Evolutionary conservation across 2,888 invertebrate genomes (phyloP).

Genomic region (Agonopterix alstromeriana): DNA sequence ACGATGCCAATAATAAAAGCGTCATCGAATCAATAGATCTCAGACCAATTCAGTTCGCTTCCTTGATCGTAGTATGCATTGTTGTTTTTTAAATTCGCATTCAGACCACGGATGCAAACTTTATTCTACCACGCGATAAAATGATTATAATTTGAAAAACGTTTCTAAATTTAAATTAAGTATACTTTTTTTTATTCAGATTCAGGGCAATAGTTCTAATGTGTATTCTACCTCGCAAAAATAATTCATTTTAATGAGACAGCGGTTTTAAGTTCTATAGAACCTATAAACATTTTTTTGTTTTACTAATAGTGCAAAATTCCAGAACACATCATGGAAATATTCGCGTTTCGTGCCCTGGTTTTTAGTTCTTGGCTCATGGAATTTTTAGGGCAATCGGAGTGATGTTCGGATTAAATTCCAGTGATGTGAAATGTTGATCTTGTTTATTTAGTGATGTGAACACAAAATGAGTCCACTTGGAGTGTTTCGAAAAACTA

Average conservation of each 20-base stretch:
- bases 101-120: neutral
- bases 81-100: neutral
- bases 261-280: no score
- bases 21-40: conserved; percentile 12
- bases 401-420: conserved; percentile 13
- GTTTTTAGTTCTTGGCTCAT: conserved; percentile 7
- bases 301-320: no score
- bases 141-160: no score
- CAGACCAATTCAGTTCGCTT: conserved; percentile 32
- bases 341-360: no score
- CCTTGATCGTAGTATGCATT: conserved; percentile 17
- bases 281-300: no score
- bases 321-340: no score
- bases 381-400: conserved; percentile 14
- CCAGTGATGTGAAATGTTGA: conserved; percentile 13
- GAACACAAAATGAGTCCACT: conserved; percentile 35
- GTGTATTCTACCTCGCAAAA: no score
- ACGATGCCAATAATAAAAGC: conserved; percentile 21
- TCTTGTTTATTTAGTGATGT: conserved; percentile 1
- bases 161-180: no score
- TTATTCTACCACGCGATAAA: no score
- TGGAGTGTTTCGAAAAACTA: conserved; percentile 29
- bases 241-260: no score
- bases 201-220: no score
- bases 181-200: no score